These are phyloP conservation scores for Ceratosolen fusciceps DNA, from an alignment of 1,140 invertebrate genomes.

Conservation along the genomic window DNA sequence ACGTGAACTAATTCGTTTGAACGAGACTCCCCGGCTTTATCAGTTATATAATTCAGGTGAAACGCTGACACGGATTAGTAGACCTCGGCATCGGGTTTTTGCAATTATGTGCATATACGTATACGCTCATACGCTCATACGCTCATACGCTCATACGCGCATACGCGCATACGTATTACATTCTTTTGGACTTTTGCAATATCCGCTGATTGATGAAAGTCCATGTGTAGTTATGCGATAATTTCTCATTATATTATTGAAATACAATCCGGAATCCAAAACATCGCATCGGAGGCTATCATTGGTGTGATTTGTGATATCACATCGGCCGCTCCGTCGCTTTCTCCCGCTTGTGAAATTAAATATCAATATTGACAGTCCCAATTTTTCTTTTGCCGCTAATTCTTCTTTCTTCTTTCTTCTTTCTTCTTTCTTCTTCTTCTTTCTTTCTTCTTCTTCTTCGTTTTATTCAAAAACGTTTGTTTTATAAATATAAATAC, in stretches of 20 bases:
- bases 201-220: constrained; percentile 27
- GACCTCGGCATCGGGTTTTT: constrained; percentile 28
- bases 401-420: too few species aligned
- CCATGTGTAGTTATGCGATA: constrained; percentile 12
- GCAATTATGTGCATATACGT: constrained; percentile 29
- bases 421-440: too few species aligned
- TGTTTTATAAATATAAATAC: constrained; percentile 11
- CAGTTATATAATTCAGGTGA: constrained; percentile 36
- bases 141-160: neutral
- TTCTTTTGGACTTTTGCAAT: constrained; percentile 24
- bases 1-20: constrained; percentile 8
- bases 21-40: neutral
- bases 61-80: constrained; percentile 24
- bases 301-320: constrained; percentile 24
- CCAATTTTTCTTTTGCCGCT: constrained; percentile 1
- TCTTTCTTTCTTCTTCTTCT: too few species aligned
- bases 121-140: too few species aligned
- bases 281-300: constrained; percentile 9
- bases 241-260: constrained; percentile 29
- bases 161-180: constrained; percentile 12
- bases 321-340: neutral
- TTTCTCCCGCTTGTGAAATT: constrained; percentile 27
- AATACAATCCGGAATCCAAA: constrained; percentile 26
- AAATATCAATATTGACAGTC: constrained; percentile 11
- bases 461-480: constrained; percentile 14